Evolutionary conservation across 1,140 invertebrate genomes (phyloP).

Genomic region (Drosophila funebris): DNA sequence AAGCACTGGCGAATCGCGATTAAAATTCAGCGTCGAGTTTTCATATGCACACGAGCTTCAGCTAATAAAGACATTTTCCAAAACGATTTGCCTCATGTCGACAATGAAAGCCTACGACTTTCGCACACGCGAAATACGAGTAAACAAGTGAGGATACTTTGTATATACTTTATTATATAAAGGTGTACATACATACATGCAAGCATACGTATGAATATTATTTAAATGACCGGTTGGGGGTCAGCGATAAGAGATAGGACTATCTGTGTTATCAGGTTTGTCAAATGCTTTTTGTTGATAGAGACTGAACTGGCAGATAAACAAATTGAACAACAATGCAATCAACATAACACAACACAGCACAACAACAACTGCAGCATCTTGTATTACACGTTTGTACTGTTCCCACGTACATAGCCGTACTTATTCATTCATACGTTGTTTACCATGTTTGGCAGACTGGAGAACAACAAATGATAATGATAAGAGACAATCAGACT

Average conservation of each 20-base stretch:
- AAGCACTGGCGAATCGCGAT: constrained; percentile 61
- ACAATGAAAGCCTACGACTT: constrained; percentile 14
- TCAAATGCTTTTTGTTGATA: constrained; percentile 20
- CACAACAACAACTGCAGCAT: background rate
- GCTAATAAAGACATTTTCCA: constrained; percentile 29
- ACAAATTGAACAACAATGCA: constrained; percentile 68
- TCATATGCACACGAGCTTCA: constrained; percentile 32
- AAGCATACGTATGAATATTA: background rate
- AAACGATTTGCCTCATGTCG: constrained; percentile 17
- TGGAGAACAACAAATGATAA: constrained; percentile 47
- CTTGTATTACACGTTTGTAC: constrained; percentile 35
- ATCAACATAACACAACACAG: constrained; percentile 36
- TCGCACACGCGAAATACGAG: constrained; percentile 25
- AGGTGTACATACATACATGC: background rate
- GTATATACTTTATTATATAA: background rate
- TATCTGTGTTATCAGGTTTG: constrained; percentile 46
- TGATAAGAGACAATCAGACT: constrained; percentile 47
- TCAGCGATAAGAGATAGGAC: constrained; percentile 29
- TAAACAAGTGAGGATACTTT: background rate
- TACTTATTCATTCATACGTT: constrained; percentile 22
- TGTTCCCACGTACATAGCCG: background rate
- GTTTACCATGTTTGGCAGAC: constrained; percentile 43
- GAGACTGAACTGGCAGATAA: constrained; percentile 31
- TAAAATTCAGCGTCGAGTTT: constrained; percentile 31
- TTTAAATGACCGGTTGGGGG: constrained; percentile 21